Conservation (phyloP, 2,797 vertebrate genomes). For the Brachymystax lenok region DNA sequence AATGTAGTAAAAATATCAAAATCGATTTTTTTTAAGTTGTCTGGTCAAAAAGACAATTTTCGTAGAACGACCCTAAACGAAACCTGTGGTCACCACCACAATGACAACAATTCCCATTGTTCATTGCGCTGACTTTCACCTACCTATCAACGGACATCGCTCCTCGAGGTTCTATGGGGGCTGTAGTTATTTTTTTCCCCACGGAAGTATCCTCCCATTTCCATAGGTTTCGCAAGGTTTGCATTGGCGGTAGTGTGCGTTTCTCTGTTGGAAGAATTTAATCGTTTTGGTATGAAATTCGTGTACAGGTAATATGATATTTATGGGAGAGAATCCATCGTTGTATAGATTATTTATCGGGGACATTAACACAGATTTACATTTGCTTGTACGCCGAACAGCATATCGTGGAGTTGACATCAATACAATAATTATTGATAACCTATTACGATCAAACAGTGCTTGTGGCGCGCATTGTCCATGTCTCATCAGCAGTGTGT, state of each 20-base stretch:
- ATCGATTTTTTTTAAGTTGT: background rate
- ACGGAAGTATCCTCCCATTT: slow-evolving; percentile 48
- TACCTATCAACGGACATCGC: background rate
- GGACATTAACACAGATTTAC: background rate
- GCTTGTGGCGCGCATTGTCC: background rate
- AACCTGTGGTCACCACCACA: background rate
- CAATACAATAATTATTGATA: slow-evolving; percentile 40
- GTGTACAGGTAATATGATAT: slow-evolving; percentile 72
- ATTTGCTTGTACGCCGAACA: slow-evolving; percentile 37
- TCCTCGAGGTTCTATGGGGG: slow-evolving; percentile 42
- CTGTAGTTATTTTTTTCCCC: slow-evolving; percentile 35
- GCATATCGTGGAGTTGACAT: slow-evolving; percentile 59
- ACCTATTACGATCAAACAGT: slow-evolving; percentile 16
- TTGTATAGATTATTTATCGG: background rate
- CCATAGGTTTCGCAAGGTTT: slow-evolving; percentile 66
- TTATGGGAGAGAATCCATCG: background rate
- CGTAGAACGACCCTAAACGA: background rate
- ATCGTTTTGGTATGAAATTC: slow-evolving; percentile 76
- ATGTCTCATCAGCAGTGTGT: background rate
- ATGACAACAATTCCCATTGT: slow-evolving; percentile 51
- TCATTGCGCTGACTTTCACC: slow-evolving; percentile 21
- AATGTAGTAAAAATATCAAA: too few species aligned
- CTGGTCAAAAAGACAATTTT: too few species aligned
- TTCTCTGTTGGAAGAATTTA: slow-evolving; percentile 57
- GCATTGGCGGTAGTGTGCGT: slow-evolving; percentile 44